Conservation (phyloP, 2,113 vertebrate species). For the Plecturocebus donacophilus region DNA sequence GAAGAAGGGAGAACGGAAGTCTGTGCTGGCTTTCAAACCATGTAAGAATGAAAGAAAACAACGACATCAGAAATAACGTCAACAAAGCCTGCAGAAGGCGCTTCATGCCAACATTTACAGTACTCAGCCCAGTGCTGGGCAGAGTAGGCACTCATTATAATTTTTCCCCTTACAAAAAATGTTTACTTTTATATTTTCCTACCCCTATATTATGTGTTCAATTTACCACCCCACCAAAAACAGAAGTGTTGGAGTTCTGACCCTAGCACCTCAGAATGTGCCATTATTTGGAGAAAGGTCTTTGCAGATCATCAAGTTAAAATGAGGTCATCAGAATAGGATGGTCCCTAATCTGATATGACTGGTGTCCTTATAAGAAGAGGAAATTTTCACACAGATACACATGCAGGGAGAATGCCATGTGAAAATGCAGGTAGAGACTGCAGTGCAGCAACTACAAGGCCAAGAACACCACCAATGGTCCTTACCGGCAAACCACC, state of each 20-base stretch:
- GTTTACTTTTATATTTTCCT: not conserved
- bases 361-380: not conserved
- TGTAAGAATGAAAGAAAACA: not conserved
- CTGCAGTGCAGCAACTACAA: not conserved
- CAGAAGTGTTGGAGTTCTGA: not conserved
- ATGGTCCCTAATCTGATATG: not conserved
- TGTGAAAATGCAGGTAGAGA: not conserved
- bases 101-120: not conserved
- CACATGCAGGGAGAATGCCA: not conserved
- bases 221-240: not conserved
- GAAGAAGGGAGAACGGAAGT: not conserved
- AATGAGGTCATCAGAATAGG: not conserved
- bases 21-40: not conserved
- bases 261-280: not conserved
- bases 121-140: not conserved
- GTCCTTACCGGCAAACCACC: not conserved
- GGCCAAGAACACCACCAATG: not conserved
- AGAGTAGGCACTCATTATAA: not conserved
- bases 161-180: not conserved
- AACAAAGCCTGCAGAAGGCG: not conserved
- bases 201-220: not conserved
- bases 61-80: not conserved
- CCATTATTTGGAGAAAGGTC: not conserved
- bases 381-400: not conserved
- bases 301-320: not conserved